These are phyloP conservation scores for Geodia barretti DNA, from an alignment of 37 sponge, comb jelly and placozoan species.

Conservation along the genomic window DNA sequence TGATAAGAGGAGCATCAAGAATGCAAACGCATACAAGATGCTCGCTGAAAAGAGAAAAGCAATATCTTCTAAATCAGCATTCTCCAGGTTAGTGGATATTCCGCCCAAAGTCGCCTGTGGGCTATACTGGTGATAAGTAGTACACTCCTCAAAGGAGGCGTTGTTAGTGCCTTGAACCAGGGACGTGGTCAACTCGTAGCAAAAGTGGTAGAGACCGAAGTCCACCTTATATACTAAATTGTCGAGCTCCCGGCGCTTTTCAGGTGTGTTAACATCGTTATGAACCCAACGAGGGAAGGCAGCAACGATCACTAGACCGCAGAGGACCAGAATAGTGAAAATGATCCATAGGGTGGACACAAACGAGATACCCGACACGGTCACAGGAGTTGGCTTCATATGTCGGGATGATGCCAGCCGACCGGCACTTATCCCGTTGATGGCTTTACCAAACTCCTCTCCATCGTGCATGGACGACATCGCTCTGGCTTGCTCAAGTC, in stretches of 20 bases:
- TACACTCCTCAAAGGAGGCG: not conserved
- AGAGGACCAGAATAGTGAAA: slow-evolving; percentile 39
- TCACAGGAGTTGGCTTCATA: slow-evolving; percentile 60
- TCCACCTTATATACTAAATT: slow-evolving; percentile 14
- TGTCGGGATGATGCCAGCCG: not conserved
- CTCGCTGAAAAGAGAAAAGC: slow-evolving; percentile 52
- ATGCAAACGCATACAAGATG: slow-evolving; percentile 56
- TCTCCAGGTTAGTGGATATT: not conserved
- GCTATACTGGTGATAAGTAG: slow-evolving; percentile 2
- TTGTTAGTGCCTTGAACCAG: not conserved
- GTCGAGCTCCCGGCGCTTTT: not conserved
- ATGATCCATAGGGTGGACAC: slow-evolving; percentile 57
- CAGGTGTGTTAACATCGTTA: slow-evolving; percentile 12
- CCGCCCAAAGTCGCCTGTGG: not conserved
- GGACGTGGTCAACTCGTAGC: slow-evolving; percentile 2
- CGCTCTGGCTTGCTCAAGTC: not conserved
- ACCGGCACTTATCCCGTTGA: not conserved
- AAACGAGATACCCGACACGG: slow-evolving; percentile 61
- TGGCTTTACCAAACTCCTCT: not conserved
- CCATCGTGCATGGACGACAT: not conserved
- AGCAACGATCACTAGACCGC: slow-evolving; percentile 52
- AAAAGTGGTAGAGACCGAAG: slow-evolving; percentile 48
- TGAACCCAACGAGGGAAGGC: slow-evolving; percentile 51
- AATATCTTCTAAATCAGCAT: slow-evolving; percentile 7
- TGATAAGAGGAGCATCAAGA: slow-evolving; percentile 58